Base-by-base conservation (phyloP, 2,888 invertebrate genomes). In the Nasonovia ribisnigri region DNA sequence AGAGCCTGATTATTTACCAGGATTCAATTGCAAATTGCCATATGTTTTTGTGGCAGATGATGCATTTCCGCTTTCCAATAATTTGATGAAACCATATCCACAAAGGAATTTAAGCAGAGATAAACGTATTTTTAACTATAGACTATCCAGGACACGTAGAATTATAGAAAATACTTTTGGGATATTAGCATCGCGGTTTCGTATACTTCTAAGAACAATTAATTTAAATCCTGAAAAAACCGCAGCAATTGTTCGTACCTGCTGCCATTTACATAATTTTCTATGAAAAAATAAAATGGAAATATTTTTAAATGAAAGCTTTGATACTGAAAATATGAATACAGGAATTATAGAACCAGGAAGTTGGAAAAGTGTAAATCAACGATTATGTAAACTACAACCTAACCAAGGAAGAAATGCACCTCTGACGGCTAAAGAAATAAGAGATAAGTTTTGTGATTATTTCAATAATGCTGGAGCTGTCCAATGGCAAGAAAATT, bases 21-120 rank as follows among this genome's bases (percentile, higher is more conserved):
- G 60, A 84, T 86, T 86, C 57, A 86, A 26, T 90, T 46, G 57
- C n/a, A 94, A 88, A 93, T 88, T 89, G 0, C 60, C 94, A 88
- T 92, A 92, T 54, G 48, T 88, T n/a, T 92, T 94, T 48, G n/a
- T n/a, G n/a, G 89, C 92, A 42, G 94, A 94, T 86, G 92, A 92
- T 89, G 94, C 92, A n/a, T 94, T 94, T 93, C 89, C 86, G 29
- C 54, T 92, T 51, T 87, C 84, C 54, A 54, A 51, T 84, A 77
- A 90, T 90, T 42, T 90, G 20, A 89, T 90, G 90, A 90, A 86
- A 86, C 93, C 90, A 42, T 93, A 93, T 88, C 57, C 89, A 36
- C 88, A 60, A 26, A 88, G 84, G 57, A 90, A 90, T 93, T 26
- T 93, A 89, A 57, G 36, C 24, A 93, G 89, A 57, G 46, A 89